Evolutionary conservation across 2,797 vertebrate genomes (phyloP).

Genomic region (Nannoperca obscura): DNA sequence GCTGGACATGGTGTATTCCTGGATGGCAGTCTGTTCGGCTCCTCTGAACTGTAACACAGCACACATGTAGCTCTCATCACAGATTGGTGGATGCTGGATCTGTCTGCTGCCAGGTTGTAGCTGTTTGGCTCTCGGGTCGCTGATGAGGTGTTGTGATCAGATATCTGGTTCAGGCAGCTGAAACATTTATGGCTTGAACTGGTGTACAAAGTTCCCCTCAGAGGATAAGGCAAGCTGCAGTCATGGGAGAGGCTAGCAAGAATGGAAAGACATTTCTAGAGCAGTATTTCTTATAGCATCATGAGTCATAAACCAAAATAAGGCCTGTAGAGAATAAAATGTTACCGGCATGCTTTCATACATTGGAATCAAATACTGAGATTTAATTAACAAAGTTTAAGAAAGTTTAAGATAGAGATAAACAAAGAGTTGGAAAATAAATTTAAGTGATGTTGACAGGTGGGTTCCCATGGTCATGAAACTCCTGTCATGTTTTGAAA

Average conservation of each 20-base stretch:
- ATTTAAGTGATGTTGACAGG: background rate
- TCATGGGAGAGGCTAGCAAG: background rate
- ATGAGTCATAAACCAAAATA: background rate
- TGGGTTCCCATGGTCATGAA: too few relatives aligned
- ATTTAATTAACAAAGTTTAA: background rate
- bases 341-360: background rate
- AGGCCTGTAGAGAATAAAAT: background rate
- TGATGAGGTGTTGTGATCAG: slow-evolving; percentile 7
- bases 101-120: background rate
- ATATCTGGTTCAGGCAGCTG: slow-evolving; percentile 24
- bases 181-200: slow-evolving; percentile 14
- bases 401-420: background rate
- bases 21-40: background rate
- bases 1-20: background rate
- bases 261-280: background rate
- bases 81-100: background rate
- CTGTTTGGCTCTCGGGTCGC: slow-evolving; percentile 3
- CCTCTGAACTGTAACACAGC: background rate
- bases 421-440: background rate
- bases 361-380: background rate
- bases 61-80: background rate
- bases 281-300: background rate
- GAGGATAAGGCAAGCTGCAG: background rate
- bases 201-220: background rate
- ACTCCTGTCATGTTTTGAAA: too few relatives aligned